Base-by-base conservation (phyloP, 2,113 vertebrate genomes). In the Anarhynchus alexandrinus region DNA sequence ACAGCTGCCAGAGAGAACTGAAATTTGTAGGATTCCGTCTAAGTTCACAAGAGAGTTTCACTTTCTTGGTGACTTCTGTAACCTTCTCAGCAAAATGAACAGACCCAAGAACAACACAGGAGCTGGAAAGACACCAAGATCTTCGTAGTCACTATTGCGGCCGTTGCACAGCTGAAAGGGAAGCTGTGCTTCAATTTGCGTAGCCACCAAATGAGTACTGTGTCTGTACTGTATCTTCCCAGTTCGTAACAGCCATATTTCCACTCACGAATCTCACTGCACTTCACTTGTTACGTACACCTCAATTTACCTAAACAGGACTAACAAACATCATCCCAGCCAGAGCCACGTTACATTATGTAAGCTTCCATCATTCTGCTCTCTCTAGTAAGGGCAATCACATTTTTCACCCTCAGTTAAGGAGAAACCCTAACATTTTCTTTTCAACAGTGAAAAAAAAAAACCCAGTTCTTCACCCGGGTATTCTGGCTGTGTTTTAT, bases 61-160 rank as follows among this genome's bases (percentile, higher is more conserved):
- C 72, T 89, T 82, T 97, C 59, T 29, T 84, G 17, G 29, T 91
- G 82, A 95, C 92, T 29, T 32, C 81, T 61, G 17, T 62, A 69
- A 49, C 59, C 42, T 54, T 71, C 77, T 66, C 94, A 97, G 83
- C 74, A 81, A 93, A 96, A 93, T 45, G 27, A 82, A 72, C 5
- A 18, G 45, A 77, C 64, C 26, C n/a, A 90, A 71, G 10, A 88
- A 58, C 27, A 87, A 47, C 36, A 62, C 15, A 49, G 52, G 61
- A 91, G 80, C 57, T 90, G 61, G 95, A 74, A 81, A 79, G 73
- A 40, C 54, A 77, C 55, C 23, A 77, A 92, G 61, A 64, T 81
- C 55, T 88, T 49, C 7, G 2, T 21, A 51, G 47, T 51, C 42
- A 25, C 49, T 57, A 8, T 2, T 19, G 21, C 5, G 40, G 38